Conservation (phyloP, 2,888 invertebrate genomes). For the Labia minor region DNA sequence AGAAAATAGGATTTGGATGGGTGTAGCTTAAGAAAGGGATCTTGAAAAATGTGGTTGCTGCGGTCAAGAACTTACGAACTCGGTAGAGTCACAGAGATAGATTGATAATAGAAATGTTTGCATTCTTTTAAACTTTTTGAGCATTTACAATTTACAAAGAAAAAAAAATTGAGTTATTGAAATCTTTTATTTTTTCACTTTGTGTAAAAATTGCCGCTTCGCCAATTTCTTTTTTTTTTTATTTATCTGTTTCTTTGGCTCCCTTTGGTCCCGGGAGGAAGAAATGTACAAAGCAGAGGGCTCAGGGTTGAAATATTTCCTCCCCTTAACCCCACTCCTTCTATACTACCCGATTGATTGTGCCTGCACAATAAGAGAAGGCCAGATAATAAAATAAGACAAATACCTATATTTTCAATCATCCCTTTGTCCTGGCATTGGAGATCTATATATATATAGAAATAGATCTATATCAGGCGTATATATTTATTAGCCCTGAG, state of each 20-base stretch:
- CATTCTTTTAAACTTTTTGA: no score
- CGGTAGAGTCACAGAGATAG: no score
- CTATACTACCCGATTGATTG: not conserved
- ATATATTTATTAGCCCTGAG: not conserved
- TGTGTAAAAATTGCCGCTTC: not conserved
- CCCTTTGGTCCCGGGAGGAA: not conserved
- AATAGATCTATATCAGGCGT: no score
- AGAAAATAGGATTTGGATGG: no score
- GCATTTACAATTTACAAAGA: no score
- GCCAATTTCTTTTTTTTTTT: not conserved
- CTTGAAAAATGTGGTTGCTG: no score
- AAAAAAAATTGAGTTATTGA: not conserved
- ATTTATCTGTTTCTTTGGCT: not conserved
- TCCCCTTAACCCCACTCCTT: not conserved
- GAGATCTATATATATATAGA: not conserved
- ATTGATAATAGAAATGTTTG: no score
- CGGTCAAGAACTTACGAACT: no score
- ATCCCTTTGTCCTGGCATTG: not conserved
- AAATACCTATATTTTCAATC: not conserved
- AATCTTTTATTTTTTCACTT: not conserved
- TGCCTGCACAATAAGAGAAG: not conserved
- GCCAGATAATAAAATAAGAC: not conserved
- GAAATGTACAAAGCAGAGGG: not conserved
- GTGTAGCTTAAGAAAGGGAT: no score
- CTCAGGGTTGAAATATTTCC: not conserved